Evolutionary conservation across 2,113 vertebrate species (phyloP), one percentile per base, ranked within the genome.

Genomic region (Sinocyclocheilus rhinocerous): DNA sequence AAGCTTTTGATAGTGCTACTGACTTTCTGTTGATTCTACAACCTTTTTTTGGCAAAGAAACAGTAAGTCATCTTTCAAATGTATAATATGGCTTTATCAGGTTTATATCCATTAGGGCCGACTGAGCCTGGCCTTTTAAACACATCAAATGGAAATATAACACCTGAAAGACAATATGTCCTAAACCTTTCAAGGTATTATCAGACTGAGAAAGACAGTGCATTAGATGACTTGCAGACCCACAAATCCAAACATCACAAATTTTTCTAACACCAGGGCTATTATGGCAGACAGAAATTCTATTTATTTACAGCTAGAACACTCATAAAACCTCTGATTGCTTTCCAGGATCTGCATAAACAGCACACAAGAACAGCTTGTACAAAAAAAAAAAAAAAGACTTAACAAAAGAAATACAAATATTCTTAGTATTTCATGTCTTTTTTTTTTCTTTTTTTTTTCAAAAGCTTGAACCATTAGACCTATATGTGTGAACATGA

Each of bases 31-130:
- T 76, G 24, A 16, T 15, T 29, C 48, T 52, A 65, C 61, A 63
- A 16, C 22, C 10, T 72, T 16, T 50, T 55, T 55, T 52, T 10
- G 15, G 9, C 24, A 16, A 81, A 81, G 33, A 22, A 42, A 16
- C 29, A 45, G 7, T 80, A 18, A 79, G n/a, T 57, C 7, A 42
- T 61, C 15, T 45, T 80, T 63, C 20, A 48, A 78, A 77, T 77
- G 24, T 18, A 20, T 72, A 48, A 76, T 45, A 11, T 18, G 42
- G 22, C 29, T 57, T 73, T 45, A 75, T 75, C 61, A 69, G 45
- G 42, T 87, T 67, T 85, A 39, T 33, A 82, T 82, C 72, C 52
- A 63, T 85, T 76, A 77, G 42, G 55, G 75, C 39, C 39, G 57
- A 84, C 72, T 52, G 7, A 85, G 33, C 33, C 29, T 63, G 15